Base-by-base conservation (phyloP, 2,888 invertebrate genomes). In the Morpho helenor region DNA sequence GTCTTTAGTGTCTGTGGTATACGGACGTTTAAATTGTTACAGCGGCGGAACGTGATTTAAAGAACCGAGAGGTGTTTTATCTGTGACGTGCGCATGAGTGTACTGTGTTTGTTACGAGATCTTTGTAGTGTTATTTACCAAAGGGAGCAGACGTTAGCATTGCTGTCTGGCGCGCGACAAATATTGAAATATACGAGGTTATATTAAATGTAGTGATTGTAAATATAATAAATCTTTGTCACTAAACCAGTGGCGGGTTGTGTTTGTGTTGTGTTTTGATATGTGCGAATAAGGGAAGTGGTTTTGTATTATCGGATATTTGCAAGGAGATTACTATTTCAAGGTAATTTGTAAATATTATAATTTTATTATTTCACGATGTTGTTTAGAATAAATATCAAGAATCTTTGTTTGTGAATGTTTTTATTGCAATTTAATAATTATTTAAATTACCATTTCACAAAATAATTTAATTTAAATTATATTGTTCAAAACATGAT, bases 1-100 rank as follows among this genome's bases (percentile, higher is more conserved):
- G 58, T 63, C 60, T 61, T 56, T 56, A 56, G 59, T 61, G 46
- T 59, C 53, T 56, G 56, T 50, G 56, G 31, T 56, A 53, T 50
- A 54, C 52, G 59, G 63, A 59, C 61, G 61, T 59, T 59, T 31
- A 51, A 44, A 57, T 49, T 52, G 56, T 50, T 40, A 49, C 39
- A 22, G 40, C 40, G 47, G 22, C 42, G 23, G 10, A n/a, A 53
- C 49, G 52, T 58, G 58, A 52, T 45, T 45, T 45, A 45, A 46
- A 53, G 16, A 46, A 53, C 46, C 41, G n/a, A 53, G 46, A 45
- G 8, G 22, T 56, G 53, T 50, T 40, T 39, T 47, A 44, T 39
- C 22, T 16, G 16, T 40, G 39, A 41, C 53, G 46, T 53, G 53
- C 53, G 53, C 53, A 45, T 47, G 53, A 53, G 49, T 41, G 10